Base-by-base conservation (phyloP, 2,113 vertebrate species). In the Leucopternis melanops region DNA sequence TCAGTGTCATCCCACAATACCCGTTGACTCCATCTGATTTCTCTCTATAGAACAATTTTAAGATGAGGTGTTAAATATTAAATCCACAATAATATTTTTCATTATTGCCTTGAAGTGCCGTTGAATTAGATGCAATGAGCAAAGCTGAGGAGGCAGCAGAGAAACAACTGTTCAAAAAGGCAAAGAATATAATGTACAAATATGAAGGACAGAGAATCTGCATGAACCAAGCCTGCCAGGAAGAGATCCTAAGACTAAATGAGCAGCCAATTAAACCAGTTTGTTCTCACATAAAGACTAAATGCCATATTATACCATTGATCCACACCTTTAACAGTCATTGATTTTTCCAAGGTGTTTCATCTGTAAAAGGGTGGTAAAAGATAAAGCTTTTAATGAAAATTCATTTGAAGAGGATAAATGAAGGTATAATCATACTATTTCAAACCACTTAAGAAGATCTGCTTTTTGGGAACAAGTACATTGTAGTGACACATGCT, bases 341-440 rank as follows among this genome's bases (percentile, higher is more conserved):
- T 74, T 91, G 93, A 95, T 95, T 97, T 94, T 91, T 93, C 74
- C 71, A 55, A 78, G 87, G 70, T 50, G 31, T 93, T 96, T 93
- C n/a, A 77, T 90, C 50, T 5, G 12, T 90, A 65, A 92, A 90
- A 90, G 16, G 5, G 10, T 77, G 55, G 62, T 74, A 81, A 96
- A 91, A 88, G 16, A 63, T 69, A 77, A 1, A 89, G 45, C 83
- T 90, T 96, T 95, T 86, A 90, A 79, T 88, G 74, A 66, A 92
- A 95, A 93, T 71, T 90, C 45, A 58, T 81, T 79, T 85, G 17
- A 89, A 42, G 44, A 86, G 16, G 45, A 47, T 73, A 59, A 94
- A 88, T 83, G 66, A 88, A 66, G 18, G 11, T 44, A 16, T 66
- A 58, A 47, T 40, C 16, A 8, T 54, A 32, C 10, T 20, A 42